Conservation (phyloP, 2,888 invertebrate species). For the Agriotes lineatus region DNA sequence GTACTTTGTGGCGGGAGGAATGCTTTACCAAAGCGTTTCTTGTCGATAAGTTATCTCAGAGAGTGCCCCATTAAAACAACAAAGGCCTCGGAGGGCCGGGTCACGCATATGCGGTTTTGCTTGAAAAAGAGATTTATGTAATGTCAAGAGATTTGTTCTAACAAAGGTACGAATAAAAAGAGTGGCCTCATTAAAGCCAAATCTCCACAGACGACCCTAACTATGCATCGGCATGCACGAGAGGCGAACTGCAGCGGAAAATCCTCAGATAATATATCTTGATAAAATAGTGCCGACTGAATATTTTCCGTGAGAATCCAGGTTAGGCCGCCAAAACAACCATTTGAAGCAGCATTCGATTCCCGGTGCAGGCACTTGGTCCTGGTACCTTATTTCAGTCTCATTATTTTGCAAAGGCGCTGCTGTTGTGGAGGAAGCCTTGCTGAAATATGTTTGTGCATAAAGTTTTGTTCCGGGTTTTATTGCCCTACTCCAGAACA, state of each 20-base stretch:
- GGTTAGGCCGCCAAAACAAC: constrained; percentile 18
- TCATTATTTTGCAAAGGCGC: constrained; percentile 19
- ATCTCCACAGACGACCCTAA: not conserved
- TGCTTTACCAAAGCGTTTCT: constrained; percentile 10
- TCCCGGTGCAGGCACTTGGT: constrained; percentile 4
- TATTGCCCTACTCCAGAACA: constrained; percentile 2
- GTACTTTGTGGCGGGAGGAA: no score
- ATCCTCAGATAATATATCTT: constrained; percentile 24
- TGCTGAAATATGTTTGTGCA: constrained; percentile 20
- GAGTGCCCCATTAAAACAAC: constrained; percentile 18
- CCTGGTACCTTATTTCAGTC: constrained; percentile 15
- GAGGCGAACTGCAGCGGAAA: constrained; percentile 23
- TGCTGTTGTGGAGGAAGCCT: not conserved
- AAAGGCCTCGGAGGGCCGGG: not conserved
- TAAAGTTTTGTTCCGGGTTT: constrained; percentile 15
- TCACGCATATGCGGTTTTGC: constrained; percentile 12
- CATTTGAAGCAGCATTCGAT: constrained; percentile 4
- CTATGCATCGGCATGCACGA: not conserved
- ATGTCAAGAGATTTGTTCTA: constrained; percentile 15
- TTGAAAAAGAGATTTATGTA: constrained; percentile 8
- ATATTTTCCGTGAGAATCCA: constrained; percentile 10
- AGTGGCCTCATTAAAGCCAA: not conserved
- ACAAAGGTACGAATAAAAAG: constrained; percentile 18
- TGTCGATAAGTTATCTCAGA: no score
- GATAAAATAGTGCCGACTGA: constrained; percentile 25